A percentile compares a stretch with the other conserved stretches of the same genome.
Conservation (phyloP, 2,113 vertebrate genomes). For the Hoplias malabaricus region DNA sequence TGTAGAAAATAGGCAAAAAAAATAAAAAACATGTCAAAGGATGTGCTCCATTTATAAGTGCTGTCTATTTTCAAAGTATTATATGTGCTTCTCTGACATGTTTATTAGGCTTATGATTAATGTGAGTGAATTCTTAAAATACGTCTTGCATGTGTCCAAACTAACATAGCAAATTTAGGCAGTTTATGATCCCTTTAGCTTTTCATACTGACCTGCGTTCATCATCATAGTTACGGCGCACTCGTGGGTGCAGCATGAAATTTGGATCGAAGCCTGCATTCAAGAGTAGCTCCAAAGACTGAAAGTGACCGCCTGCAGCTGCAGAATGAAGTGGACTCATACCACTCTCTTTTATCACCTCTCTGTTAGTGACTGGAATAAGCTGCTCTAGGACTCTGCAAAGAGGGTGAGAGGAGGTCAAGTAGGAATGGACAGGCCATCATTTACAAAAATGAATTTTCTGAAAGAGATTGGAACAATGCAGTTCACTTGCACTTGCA, state of each 20-base stretch:
- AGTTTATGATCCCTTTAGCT: no score
- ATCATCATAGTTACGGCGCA: conserved; percentile 87
- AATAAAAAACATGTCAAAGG: no score
- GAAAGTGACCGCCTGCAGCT: conserved; percentile 83
- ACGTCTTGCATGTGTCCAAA: no score
- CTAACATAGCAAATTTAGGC: no score
- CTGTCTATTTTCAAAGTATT: no score
- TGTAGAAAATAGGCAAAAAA: no score
- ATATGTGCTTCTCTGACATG: no score
- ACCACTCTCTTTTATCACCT: conserved; percentile 84
- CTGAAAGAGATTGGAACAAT: no score
- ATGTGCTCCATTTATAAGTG: no score
- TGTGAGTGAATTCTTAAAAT: no score
- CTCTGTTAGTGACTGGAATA: conserved; percentile 80
- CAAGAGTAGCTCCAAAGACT: conserved; percentile 87
- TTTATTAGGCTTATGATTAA: no score
- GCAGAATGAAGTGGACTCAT: conserved; percentile 96
- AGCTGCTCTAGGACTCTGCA: conserved; percentile 82
- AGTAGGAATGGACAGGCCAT: neutral
- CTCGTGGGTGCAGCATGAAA: conserved; percentile 86
- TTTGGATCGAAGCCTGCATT: conserved; percentile 86
- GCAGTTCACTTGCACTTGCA: no score
- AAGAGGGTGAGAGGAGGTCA: neutral
- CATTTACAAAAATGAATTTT: neutral
- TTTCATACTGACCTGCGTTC: conserved; percentile 86